A percentile compares a stretch with the other conserved stretches of the same genome.
Conservation (phyloP, 2,113 vertebrate species). For the Polypterus senegalus region DNA sequence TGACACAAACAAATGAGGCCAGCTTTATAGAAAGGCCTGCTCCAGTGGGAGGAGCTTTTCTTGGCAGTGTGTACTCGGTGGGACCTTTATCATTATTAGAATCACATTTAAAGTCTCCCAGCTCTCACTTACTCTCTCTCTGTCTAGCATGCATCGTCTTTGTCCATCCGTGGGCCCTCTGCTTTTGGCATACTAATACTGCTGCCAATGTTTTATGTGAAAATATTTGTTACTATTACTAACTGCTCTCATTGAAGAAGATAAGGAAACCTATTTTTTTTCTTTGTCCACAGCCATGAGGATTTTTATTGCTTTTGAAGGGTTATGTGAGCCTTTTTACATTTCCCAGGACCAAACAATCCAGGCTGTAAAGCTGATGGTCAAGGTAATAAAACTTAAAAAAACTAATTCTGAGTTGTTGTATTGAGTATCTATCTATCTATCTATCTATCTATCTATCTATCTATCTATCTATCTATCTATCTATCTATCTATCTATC, state of each 20-base stretch:
- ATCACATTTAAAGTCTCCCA: neutral
- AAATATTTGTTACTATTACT: no score
- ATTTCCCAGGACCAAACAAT: conserved; percentile 42
- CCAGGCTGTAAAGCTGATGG: conserved; percentile 41
- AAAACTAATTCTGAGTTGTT: no score
- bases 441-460: no score
- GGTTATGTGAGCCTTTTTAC: conserved; percentile 45
- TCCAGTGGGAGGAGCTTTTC: neutral
- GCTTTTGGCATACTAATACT: no score
- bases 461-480: no score
- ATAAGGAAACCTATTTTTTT: neutral
- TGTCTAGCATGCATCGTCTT: no score
- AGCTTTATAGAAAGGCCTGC: neutral
- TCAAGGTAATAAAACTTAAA: conserved; percentile 42
- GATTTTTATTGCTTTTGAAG: conserved; percentile 52
- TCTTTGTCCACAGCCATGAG: conserved; percentile 30
- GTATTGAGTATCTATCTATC: no score
- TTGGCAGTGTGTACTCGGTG: neutral
- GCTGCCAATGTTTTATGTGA: no score
- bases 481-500: no score
- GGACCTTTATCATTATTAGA: neutral
- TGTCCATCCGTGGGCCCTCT: no score
- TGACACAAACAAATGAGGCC: conserved; percentile 1
- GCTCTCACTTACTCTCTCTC: neutral
- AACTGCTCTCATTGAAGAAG: no score